phyloP scores from a whole-genome alignment of 1,140 invertebrate species.

The Atopsyche davidsoni region DNA sequence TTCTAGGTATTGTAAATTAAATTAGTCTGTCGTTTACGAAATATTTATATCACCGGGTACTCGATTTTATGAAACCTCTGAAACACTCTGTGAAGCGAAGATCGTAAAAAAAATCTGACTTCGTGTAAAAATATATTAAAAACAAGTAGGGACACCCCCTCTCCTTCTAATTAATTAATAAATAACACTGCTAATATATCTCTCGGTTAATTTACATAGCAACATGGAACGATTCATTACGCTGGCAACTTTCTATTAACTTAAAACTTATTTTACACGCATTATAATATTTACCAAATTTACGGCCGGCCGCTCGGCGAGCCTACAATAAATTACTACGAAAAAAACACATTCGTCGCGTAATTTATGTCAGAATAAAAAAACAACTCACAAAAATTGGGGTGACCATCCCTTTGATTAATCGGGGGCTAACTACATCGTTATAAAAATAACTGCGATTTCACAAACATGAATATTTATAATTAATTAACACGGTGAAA shows the following conservation, averaged over 20 bases:
- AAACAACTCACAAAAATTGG: constrained; percentile 20
- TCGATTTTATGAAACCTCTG: no score
- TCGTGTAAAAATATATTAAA: no score
- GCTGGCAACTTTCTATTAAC: constrained; percentile 25
- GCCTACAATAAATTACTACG: constrained; percentile 19
- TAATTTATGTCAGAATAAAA: constrained; percentile 27
- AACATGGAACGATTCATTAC: constrained; percentile 28
- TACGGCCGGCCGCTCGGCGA: background rate
- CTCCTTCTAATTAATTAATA: constrained; percentile 30
- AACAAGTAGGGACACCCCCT: constrained; percentile 2
- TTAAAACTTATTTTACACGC: constrained; percentile 23
- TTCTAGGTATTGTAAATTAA: no score
- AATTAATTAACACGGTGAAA: no score
- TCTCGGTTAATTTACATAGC: constrained; percentile 28
- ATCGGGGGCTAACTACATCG: constrained; percentile 9
- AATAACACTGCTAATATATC: constrained; percentile 27
- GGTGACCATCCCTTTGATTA: constrained; percentile 26
- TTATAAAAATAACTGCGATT: constrained; percentile 7
- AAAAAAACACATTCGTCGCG: constrained; percentile 19
- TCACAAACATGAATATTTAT: no score
- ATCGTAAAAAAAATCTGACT: no score
- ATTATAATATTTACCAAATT: constrained; percentile 20
- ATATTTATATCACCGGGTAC: no score
- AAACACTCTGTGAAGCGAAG: no score
- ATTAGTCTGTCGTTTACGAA: no score